A percentile compares a stretch with the other conserved stretches of the same genome.
Evolutionary conservation across 53 echinoderm and acorn worm species (phyloP).

Genomic region (Astropecten irregularis): DNA sequence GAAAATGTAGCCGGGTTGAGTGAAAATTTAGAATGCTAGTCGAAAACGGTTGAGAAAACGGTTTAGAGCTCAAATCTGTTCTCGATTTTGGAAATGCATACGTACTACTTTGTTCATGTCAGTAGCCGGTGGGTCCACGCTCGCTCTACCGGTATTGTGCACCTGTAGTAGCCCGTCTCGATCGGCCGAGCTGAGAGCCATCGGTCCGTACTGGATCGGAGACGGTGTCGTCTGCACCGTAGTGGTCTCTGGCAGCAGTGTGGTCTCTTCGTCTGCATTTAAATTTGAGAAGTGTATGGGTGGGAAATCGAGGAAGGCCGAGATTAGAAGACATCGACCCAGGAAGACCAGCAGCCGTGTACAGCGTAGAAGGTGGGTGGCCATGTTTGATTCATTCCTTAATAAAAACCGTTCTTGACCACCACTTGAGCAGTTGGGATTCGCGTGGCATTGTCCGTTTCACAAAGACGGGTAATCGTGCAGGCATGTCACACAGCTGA

Average conservation of each 20-base stretch:
- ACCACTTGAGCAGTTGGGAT: too few species aligned
- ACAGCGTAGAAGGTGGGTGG: too few species aligned
- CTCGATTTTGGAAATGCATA: too few species aligned
- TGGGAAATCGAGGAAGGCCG: not conserved
- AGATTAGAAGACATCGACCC: not conserved
- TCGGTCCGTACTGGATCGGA: slow-evolving; percentile 3
- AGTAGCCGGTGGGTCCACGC: slow-evolving; percentile 50
- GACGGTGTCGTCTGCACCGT: not conserved
- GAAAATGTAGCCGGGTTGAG: too few species aligned
- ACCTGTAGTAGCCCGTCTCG: slow-evolving; percentile 2
- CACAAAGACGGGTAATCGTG: too few species aligned
- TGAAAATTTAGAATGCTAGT: too few species aligned
- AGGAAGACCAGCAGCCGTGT: not conserved
- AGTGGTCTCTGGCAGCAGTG: not conserved
- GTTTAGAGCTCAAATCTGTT: too few species aligned
- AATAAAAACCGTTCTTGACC: too few species aligned
- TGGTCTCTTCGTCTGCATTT: not conserved
- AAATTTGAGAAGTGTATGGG: not conserved
- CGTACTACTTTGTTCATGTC: slow-evolving; percentile 71
- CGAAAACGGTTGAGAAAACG: too few species aligned
- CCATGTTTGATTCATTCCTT: too few species aligned
- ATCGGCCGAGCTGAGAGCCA: not conserved
- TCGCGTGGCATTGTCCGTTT: too few species aligned
- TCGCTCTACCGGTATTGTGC: slow-evolving; percentile 47
- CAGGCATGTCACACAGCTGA: too few species aligned